These are phyloP conservation scores for Yponomeuta cagnagella DNA, from an alignment of 2,888 invertebrate species.

Conservation along the genomic window DNA sequence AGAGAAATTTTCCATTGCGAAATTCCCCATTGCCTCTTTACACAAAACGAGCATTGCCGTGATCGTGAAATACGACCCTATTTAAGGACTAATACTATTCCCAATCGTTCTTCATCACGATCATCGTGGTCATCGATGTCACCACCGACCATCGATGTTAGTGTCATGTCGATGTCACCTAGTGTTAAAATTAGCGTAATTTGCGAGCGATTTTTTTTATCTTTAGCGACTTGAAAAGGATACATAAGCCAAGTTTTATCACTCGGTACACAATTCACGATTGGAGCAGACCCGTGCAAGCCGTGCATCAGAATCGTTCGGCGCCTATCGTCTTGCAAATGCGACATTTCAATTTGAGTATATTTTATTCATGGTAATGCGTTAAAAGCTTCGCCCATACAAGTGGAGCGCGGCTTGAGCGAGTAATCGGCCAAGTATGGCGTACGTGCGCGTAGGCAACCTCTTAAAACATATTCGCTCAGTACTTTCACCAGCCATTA, in stretches of 20 bases:
- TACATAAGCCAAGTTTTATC: neutral
- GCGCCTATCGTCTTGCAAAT: constrained; percentile 42
- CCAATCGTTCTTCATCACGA: no score
- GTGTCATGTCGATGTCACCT: no score
- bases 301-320: constrained; percentile 1
- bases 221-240: neutral
- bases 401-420: constrained; percentile 50
- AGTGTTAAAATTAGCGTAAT: no score
- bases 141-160: no score
- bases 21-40: neutral
- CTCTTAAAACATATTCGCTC: constrained; percentile 60
- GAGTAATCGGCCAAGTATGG: constrained; percentile 46
- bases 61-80: neutral
- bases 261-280: neutral
- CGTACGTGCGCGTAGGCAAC: neutral
- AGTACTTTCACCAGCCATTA: constrained; percentile 58
- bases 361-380: constrained; percentile 76
- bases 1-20: neutral
- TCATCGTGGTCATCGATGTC: no score
- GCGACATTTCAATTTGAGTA: constrained; percentile 74
- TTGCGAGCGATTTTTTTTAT: no score
- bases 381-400: constrained; percentile 68
- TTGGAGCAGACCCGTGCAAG: neutral
- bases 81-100: neutral
- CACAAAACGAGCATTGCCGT: neutral